A percentile compares a stretch with the other conserved stretches of the same genome.
These are phyloP conservation scores for Goniozus legneri DNA, from an alignment of 1,140 invertebrate species.

Conservation along the genomic window DNA sequence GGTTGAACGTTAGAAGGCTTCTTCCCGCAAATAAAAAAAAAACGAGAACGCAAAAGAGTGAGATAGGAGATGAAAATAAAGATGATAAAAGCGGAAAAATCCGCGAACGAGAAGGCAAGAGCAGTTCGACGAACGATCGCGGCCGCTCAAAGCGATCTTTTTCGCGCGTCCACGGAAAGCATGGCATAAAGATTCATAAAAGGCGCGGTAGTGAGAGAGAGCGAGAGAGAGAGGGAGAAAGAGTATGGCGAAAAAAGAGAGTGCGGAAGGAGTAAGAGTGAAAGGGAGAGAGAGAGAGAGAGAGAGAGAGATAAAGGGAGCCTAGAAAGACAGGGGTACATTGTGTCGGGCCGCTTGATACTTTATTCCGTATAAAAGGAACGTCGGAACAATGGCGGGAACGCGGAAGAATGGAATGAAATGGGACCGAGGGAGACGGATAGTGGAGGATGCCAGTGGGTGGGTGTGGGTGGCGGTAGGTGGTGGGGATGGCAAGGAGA, in stretches of 20 bases:
- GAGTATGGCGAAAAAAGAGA: background rate
- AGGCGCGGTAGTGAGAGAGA: slow-evolving; percentile 7
- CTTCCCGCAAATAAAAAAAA: too few species aligned
- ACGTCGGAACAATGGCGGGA: slow-evolving; percentile 47
- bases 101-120: too few species aligned
- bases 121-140: slow-evolving; percentile 22
- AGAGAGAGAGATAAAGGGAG: slow-evolving; percentile 37
- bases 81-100: too few species aligned
- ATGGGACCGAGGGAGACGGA: slow-evolving; percentile 42
- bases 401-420: slow-evolving; percentile 50
- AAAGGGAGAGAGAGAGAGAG: slow-evolving; percentile 7
- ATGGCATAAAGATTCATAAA: slow-evolving; percentile 27
- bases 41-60: too few species aligned
- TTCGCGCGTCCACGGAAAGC: slow-evolving; percentile 7
- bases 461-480: background rate
- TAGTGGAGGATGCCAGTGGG: background rate
- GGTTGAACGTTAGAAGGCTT: too few species aligned
- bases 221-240: slow-evolving; percentile 6
- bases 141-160: slow-evolving; percentile 23
- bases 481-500: slow-evolving; percentile 22
- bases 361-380: slow-evolving; percentile 52
- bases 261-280: background rate
- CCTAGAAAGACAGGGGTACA: slow-evolving; percentile 41
- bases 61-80: too few species aligned
- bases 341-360: slow-evolving; percentile 50